These are phyloP conservation scores for Kradibia gibbosae DNA, from an alignment of 1,140 invertebrate species.

Conservation along the genomic window DNA sequence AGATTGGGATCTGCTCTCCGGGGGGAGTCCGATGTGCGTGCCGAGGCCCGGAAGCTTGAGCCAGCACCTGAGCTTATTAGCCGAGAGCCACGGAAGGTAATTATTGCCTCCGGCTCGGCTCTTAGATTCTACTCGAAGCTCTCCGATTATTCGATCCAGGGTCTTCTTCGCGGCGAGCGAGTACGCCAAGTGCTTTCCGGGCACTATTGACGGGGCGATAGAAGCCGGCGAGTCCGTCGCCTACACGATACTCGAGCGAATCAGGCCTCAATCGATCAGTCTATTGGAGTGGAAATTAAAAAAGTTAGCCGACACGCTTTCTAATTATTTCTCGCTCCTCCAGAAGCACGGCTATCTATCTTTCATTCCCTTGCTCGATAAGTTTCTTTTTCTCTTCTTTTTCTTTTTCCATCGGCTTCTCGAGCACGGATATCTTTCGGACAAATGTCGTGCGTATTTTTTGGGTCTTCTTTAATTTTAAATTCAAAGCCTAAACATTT, in stretches of 20 bases:
- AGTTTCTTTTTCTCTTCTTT: no score
- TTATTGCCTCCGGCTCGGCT: not conserved
- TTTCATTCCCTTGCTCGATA: no score
- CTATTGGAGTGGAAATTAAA: constrained; percentile 29
- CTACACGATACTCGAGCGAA: constrained; percentile 2
- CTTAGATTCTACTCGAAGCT: not conserved
- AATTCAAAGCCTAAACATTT: no score
- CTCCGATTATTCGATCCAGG: constrained; percentile 42
- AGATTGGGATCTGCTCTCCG: not conserved
- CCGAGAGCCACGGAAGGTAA: constrained; percentile 49
- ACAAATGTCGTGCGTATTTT: no score
- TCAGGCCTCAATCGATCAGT: constrained; percentile 44
- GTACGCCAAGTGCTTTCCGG: constrained; percentile 57
- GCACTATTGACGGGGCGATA: constrained; percentile 52
- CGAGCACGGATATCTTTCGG: no score
- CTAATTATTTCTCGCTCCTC: not conserved
- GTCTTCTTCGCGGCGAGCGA: constrained; percentile 61
- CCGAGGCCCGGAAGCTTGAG: constrained; percentile 53
- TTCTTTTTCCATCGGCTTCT: no score
- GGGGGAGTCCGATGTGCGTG: constrained; percentile 53
- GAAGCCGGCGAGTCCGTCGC: constrained; percentile 37
- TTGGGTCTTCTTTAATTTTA: no score
- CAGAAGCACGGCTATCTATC: no score
- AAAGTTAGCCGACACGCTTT: not conserved
- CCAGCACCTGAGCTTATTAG: constrained; percentile 50